These are phyloP conservation scores for Colaptes auratus DNA, from an alignment of 2,113 vertebrate genomes.

Conservation along the genomic window DNA sequence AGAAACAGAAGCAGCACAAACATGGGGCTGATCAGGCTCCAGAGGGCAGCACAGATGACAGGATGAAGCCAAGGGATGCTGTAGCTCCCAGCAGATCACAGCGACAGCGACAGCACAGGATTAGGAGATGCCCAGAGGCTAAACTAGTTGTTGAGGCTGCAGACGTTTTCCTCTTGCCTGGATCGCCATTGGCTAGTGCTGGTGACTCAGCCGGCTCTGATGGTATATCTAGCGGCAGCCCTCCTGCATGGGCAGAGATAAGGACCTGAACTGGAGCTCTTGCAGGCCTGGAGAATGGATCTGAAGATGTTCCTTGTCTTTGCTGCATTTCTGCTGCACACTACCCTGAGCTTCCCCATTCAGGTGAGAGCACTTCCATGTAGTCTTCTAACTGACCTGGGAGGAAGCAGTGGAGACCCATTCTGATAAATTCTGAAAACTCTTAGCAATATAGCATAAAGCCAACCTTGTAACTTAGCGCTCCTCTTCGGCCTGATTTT, in stretches of 20 bases:
- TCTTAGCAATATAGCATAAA: background rate
- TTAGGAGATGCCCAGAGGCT: conserved; percentile 1
- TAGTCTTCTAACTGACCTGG: too few species aligned
- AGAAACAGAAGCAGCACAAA: background rate
- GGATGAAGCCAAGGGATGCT: background rate
- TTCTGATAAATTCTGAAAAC: background rate
- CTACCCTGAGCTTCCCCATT: background rate
- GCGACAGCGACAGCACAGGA: background rate
- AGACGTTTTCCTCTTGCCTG: background rate
- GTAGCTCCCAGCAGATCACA: background rate
- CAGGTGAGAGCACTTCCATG: conserved; percentile 35
- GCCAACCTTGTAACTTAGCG: background rate
- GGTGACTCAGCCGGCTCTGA: background rate
- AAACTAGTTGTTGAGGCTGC: background rate
- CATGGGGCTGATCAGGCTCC: background rate
- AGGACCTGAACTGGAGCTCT: background rate
- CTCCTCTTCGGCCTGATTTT: background rate
- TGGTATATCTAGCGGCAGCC: conserved; percentile 8
- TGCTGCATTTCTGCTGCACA: background rate
- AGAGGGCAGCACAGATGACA: background rate
- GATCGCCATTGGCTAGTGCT: conserved; percentile 38
- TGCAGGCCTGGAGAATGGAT: background rate
- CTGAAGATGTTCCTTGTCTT: background rate
- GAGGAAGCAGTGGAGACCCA: background rate
- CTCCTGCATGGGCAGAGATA: background rate